Base-by-base conservation (phyloP, 2,113 vertebrate species). In the Recurvirostra avosetta region DNA sequence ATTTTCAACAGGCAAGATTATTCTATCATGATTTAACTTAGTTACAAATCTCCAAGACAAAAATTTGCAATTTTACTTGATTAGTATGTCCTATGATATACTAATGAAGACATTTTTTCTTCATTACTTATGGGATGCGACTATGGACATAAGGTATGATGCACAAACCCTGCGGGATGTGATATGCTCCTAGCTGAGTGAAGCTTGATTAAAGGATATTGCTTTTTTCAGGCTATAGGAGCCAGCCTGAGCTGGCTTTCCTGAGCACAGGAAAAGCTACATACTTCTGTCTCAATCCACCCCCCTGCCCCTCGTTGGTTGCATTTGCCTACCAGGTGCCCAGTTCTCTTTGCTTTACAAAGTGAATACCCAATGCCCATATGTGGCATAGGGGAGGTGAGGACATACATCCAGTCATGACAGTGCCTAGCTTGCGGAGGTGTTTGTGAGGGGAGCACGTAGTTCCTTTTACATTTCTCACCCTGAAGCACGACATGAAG, bases 351-450 rank as follows among this genome's bases (percentile, higher is more conserved):
- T 20, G 14, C 18, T 53, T 84, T n/a, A 30, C 2, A 25, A 53
- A n/a, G 30, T 4, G 8, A 75, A 23, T 21, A 16, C 4, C 63
- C 56, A 25, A 41, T 27, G 12, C 14, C 27, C 0, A 0, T 4
- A 30, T 0, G 5, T 12, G 49, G 29, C 36, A 45, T 13, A n/a
- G 2, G 21, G 40, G 53, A 88, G 18, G 26, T 67, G 27, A 66
- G 34, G 19, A 63, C 25, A 25, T 9, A 32, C 15, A 36, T 9
- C 19, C 32, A 10, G 3, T 12, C 2, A 0, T 29, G 71, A 49
- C 66, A 71, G 36, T 25, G 18, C 34, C n/a, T 23, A 34, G 18
- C 26, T 40, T 34, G 40, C 10, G 73, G 58, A 79, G 29, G 27
- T 50, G 40, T 50, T 53, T 61, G 22, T 49, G 67, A 82, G 41